These are phyloP conservation scores for Diploscapter pachys DNA, from an alignment of 1,140 invertebrate genomes.

Conservation along the genomic window DNA sequence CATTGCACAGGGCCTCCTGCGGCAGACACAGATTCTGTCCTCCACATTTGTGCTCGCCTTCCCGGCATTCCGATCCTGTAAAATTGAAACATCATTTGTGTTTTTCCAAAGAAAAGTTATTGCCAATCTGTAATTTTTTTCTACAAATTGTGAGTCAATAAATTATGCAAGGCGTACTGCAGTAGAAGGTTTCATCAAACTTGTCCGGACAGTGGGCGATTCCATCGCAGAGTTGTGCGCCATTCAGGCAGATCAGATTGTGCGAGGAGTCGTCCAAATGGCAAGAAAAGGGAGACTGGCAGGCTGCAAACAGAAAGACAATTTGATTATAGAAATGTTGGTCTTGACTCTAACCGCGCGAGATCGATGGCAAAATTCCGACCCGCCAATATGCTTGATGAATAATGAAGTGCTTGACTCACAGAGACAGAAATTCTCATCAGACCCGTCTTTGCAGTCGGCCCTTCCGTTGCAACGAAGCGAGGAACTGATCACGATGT, in stretches of 20 bases:
- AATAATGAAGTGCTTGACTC: no score
- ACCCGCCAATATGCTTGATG: no score
- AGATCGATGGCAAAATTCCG: no score
- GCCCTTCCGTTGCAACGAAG: slow-evolving; percentile 31
- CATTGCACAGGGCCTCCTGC: slow-evolving; percentile 18
- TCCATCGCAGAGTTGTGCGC: slow-evolving; percentile 14
- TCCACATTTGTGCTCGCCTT: slow-evolving; percentile 17
- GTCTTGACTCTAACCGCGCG: no score
- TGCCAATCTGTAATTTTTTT: no score
- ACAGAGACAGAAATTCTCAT: slow-evolving; percentile 28
- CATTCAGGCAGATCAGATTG: slow-evolving; percentile 13
- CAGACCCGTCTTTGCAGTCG: slow-evolving; percentile 38
- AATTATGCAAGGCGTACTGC: slow-evolving; percentile 1
- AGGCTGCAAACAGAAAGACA: background rate
- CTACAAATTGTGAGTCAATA: background rate
- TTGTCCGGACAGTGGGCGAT: slow-evolving; percentile 23
- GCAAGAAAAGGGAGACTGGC: slow-evolving; percentile 28
- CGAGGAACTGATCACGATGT: slow-evolving; percentile 15
- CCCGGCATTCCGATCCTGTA: slow-evolving; percentile 17
- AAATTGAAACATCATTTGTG: background rate
- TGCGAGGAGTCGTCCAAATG: slow-evolving; percentile 5
- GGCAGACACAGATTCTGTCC: slow-evolving; percentile 18
- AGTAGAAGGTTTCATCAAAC: slow-evolving; percentile 20
- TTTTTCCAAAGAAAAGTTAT: background rate
- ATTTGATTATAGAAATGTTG: no score